Conservation (phyloP, 2,113 vertebrate species). For the Haliaeetus leucogaster region DNA sequence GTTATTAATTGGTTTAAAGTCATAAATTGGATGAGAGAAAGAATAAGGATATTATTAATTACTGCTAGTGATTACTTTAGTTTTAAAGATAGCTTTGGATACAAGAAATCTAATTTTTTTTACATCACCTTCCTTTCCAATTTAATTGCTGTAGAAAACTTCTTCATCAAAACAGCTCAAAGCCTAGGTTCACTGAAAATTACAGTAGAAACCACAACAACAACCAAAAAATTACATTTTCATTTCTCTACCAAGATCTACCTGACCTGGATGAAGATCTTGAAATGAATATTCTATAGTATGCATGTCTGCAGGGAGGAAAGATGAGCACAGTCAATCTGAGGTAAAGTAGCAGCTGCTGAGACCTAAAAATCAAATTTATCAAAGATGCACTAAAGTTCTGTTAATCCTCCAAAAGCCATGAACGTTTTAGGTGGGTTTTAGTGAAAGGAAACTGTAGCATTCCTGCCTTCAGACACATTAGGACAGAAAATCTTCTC, state of each 20-base stretch:
- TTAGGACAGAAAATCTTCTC: not conserved
- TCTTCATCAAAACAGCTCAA: not conserved
- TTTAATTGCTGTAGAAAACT: not conserved
- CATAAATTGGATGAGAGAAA: not conserved
- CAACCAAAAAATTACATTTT: not conserved
- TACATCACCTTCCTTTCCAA: not conserved
- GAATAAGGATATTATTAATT: not conserved
- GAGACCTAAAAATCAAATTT: constrained; percentile 50
- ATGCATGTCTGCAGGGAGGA: not conserved
- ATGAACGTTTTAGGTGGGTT: constrained; percentile 7
- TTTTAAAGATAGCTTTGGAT: not conserved
- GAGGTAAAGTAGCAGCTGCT: not conserved
- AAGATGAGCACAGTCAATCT: not conserved
- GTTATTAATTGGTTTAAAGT: not conserved
- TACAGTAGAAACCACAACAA: not conserved
- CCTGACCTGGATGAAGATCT: not conserved
- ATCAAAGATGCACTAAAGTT: constrained; percentile 18
- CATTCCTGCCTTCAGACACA: constrained; percentile 13
- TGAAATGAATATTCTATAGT: constrained; percentile 18
- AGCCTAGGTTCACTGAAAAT: not conserved
- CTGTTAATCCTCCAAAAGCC: constrained; percentile 50
- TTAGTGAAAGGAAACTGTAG: constrained; percentile 31
- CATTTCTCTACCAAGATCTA: not conserved
- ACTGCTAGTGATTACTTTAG: not conserved
- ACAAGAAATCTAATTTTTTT: not conserved